These are phyloP conservation scores for Trissolcus basalis DNA, from an alignment of 1,140 invertebrate species.

Conservation along the genomic window DNA sequence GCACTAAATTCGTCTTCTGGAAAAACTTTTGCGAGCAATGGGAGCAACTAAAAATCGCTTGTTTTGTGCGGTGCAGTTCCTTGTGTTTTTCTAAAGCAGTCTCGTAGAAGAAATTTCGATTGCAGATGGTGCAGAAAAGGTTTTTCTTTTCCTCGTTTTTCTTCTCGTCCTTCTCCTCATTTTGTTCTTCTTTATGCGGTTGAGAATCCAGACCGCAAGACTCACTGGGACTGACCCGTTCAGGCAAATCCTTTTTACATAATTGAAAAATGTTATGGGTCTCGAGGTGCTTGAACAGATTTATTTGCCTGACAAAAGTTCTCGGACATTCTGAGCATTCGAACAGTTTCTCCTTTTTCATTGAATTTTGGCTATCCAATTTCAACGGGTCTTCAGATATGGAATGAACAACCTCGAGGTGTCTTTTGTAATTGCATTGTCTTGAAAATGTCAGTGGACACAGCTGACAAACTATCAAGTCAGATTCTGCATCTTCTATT, in stretches of 20 bases:
- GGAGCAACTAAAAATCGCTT: slow-evolving; percentile 17
- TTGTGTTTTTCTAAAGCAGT: slow-evolving; percentile 38
- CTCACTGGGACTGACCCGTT: slow-evolving; percentile 7
- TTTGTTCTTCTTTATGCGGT: not conserved
- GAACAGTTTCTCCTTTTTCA: slow-evolving; percentile 10
- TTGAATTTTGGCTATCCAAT: slow-evolving; percentile 1
- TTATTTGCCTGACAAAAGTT: slow-evolving; percentile 2
- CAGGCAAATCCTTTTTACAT: slow-evolving; percentile 21
- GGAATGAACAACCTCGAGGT: slow-evolving; percentile 21
- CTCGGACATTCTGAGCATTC: slow-evolving; percentile 16
- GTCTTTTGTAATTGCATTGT: slow-evolving; percentile 24
- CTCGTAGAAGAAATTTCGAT: slow-evolving; percentile 36
- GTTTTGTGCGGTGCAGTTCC: slow-evolving; percentile 28
- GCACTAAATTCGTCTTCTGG: slow-evolving; percentile 35
- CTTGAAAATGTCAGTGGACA: slow-evolving; percentile 19
- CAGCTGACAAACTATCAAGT: not conserved
- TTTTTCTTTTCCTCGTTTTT: slow-evolving; percentile 5
- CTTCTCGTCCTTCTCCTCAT: not conserved
- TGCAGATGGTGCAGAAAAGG: slow-evolving; percentile 24
- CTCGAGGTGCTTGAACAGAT: slow-evolving; percentile 12
- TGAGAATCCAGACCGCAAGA: slow-evolving; percentile 2
- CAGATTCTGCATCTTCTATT: not conserved
- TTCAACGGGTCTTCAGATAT: not conserved
- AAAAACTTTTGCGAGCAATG: slow-evolving; percentile 41
- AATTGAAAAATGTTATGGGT: slow-evolving; percentile 6